Base-by-base conservation (phyloP, 1,140 invertebrate genomes). In the Phocides pigmalion region DNA sequence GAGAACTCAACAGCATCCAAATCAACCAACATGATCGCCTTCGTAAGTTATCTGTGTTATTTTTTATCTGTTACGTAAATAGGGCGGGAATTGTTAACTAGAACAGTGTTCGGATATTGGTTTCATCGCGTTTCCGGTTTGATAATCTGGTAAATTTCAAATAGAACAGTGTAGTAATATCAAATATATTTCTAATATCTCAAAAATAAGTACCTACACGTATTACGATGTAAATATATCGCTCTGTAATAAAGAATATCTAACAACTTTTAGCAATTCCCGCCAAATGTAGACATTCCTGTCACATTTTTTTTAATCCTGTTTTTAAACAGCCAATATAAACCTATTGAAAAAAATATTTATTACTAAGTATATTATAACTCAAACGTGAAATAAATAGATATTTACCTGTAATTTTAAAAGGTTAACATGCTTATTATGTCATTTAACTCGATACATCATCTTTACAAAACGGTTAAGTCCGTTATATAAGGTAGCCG, bases 1-100 rank as follows among this genome's bases (percentile, higher is more conserved):
- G 68, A 76, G 81, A 79, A 78, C 79, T 80, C 81, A 73, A 73
- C 79, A 77, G 75, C 80, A 84, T 58, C 79, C 71, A 87, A 84
- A 72, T 75, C 63, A 42, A 68, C 58, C 88, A 88, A 89, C 86
- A 90, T 90, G 88, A 89, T 90, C 78, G 85, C 82, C 67, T 79
- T 88, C 70, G 88, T 90, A 87, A 90, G 88, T 32, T 32, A 32
- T 32, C 28, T 90, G 28, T 90, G 20, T 46, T 35, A 51, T 39
- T 44, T 51, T 54, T 70, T 67, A 63, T 49, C 35, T 64, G 62
- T 62, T 54, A 67, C 41, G 54, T 66, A 66, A 67, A 20, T 44
- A 39, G 39, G 12, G 28, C 41, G 15, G 22, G 11, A 50, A 25
- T 16, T 16, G 8, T 28, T 19, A 56, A 56, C 20, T 37, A 12